Evolutionary conservation across 1,140 invertebrate species (phyloP).

Genomic region (Achatina immaculata): DNA sequence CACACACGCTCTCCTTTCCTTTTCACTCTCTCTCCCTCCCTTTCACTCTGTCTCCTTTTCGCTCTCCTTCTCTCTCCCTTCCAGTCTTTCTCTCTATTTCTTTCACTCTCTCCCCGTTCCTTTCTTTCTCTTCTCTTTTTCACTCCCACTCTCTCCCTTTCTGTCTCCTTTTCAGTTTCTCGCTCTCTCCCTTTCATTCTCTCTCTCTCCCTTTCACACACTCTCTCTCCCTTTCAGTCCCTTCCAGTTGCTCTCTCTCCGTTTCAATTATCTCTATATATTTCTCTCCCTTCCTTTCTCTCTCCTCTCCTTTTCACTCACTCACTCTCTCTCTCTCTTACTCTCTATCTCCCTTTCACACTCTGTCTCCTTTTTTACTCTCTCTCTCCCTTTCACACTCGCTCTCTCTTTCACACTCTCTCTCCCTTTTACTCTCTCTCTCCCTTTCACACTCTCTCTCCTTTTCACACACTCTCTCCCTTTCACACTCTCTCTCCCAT

Average conservation of each 20-base stretch:
- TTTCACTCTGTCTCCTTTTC: no score
- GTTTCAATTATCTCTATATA: neutral
- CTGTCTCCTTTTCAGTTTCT: no score
- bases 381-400: neutral
- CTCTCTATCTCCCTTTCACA: neutral
- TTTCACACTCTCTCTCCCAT: neutral
- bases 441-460: conserved; percentile 16
- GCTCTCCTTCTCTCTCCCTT: no score
- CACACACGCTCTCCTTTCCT: no score
- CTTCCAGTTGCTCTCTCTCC: neutral
- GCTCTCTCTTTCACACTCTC: neutral
- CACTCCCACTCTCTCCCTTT: no score
- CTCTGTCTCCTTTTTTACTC: neutral
- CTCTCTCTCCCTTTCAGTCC: neutral
- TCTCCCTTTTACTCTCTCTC: conserved; percentile 13
- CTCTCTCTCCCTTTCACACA: neutral
- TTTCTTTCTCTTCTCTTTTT: no score
- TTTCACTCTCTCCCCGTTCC: no score
- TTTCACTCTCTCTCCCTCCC: no score
- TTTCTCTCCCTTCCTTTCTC: neutral
- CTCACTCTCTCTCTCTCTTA: no score
- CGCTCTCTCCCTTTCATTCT: neutral
- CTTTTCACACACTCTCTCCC: conserved; percentile 14
- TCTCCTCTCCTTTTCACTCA: no score
- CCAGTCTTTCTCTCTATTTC: no score